Conservation (phyloP, 2,113 vertebrate species). For the Eurystomus gularis region DNA sequence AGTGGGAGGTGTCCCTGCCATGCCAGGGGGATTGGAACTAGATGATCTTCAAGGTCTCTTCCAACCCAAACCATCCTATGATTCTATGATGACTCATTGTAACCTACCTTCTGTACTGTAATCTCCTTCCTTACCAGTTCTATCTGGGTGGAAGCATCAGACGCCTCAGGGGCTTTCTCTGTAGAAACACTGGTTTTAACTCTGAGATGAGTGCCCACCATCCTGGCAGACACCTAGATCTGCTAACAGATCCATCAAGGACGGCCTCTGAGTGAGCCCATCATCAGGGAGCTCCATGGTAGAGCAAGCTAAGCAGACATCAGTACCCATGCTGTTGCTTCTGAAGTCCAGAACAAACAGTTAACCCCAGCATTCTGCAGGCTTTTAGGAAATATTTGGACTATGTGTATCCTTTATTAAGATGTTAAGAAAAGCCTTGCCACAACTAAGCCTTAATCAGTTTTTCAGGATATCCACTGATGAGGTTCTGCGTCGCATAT, state of each 20-base stretch:
- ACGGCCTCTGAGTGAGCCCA: not conserved
- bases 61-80: no score
- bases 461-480: not conserved
- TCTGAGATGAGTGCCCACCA: not conserved
- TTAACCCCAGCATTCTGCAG: not conserved
- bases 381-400: not conserved
- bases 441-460: not conserved
- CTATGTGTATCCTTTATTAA: not conserved
- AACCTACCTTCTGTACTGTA: not conserved
- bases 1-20: no score
- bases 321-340: not conserved
- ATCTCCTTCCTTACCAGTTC: not conserved
- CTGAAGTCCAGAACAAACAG: not conserved
- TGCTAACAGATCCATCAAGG: not conserved
- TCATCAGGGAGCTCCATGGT: not conserved
- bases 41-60: no score
- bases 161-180: not conserved
- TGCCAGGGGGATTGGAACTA: no score
- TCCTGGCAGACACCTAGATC: not conserved
- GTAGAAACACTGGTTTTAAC: not conserved
- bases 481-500: not conserved
- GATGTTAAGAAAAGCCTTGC: not conserved
- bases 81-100: no score
- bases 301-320: not conserved
- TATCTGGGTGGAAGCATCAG: not conserved